Evolutionary conservation across 2,888 invertebrate genomes (phyloP).

Genomic region (Mesorhabditis sp.): DNA sequence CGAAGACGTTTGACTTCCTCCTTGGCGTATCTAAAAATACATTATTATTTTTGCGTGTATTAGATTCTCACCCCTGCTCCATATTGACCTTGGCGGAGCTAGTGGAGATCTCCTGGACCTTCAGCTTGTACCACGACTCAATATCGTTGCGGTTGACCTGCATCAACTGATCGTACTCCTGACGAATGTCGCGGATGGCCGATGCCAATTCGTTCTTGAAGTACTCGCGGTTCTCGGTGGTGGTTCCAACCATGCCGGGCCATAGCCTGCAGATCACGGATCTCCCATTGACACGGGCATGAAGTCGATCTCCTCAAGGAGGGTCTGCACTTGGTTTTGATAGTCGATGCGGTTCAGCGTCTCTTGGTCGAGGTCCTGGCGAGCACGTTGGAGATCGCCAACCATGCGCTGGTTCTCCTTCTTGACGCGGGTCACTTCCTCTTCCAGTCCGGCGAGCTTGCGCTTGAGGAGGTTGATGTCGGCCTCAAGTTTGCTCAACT

Average conservation of each 20-base stretch:
- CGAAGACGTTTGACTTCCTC: slow-evolving; percentile 61
- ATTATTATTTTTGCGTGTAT: not conserved
- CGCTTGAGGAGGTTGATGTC: slow-evolving; percentile 60
- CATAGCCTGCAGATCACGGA: slow-evolving; percentile 52
- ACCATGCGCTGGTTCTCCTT: slow-evolving; percentile 59
- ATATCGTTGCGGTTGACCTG: slow-evolving; percentile 59
- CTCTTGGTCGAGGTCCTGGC: slow-evolving; percentile 63
- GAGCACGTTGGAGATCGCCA: slow-evolving; percentile 28
- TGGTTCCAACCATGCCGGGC: too few relatives aligned
- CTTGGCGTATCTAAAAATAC: slow-evolving; percentile 56
- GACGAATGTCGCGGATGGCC: slow-evolving; percentile 63
- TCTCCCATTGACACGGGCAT: slow-evolving; percentile 62
- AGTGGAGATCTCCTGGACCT: slow-evolving; percentile 63
- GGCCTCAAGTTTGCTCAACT: slow-evolving; percentile 61
- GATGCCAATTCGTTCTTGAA: slow-evolving; percentile 64
- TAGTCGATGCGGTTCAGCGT: slow-evolving; percentile 62
- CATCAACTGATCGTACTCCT: slow-evolving; percentile 28
- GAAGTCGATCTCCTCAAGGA: slow-evolving; percentile 64
- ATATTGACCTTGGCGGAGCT: slow-evolving; percentile 59
- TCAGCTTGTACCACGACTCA: slow-evolving; percentile 62
- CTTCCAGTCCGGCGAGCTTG: slow-evolving; percentile 54
- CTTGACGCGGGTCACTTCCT: slow-evolving; percentile 58
- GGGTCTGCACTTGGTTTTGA: slow-evolving; percentile 62
- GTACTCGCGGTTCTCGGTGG: slow-evolving; percentile 64
- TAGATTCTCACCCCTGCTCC: slow-evolving; percentile 52